Evolutionary conservation across 2,888 invertebrate species (phyloP).

Genomic region (Tigriopus californicus): DNA sequence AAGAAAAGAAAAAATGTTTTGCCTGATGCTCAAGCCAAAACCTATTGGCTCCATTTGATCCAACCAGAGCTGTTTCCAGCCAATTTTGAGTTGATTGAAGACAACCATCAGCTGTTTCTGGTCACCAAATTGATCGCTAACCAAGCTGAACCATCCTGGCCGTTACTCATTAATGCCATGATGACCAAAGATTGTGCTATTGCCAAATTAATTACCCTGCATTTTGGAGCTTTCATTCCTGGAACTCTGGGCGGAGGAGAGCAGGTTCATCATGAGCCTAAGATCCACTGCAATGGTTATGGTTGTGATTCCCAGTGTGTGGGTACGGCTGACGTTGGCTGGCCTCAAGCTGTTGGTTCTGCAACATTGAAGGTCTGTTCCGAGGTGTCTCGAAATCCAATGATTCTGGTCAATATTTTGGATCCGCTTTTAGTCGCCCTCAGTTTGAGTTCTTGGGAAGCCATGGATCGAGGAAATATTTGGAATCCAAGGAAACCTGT

Average conservation of each 20-base stretch:
- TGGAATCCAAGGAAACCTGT: conserved; percentile 8
- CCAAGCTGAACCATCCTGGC: conserved; percentile 12
- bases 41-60: neutral
- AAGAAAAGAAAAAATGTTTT: neutral
- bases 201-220: neutral
- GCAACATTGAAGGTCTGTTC: neutral
- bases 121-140: neutral
- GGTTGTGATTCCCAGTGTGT: neutral
- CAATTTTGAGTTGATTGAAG: neutral
- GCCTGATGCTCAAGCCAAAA: neutral
- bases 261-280: neutral
- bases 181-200: neutral
- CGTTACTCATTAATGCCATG: neutral
- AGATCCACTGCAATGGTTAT: neutral
- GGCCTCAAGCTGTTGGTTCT: conserved; percentile 1
- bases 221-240: neutral
- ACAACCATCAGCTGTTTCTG: neutral
- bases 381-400: neutral
- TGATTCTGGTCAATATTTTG: neutral
- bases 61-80: neutral
- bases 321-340: neutral
- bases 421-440: neutral
- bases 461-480: neutral
- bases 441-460: neutral
- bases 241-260: neutral